phyloP scores from a whole-genome alignment of 2,888 invertebrate genomes.

The Dryobota labecula region DNA sequence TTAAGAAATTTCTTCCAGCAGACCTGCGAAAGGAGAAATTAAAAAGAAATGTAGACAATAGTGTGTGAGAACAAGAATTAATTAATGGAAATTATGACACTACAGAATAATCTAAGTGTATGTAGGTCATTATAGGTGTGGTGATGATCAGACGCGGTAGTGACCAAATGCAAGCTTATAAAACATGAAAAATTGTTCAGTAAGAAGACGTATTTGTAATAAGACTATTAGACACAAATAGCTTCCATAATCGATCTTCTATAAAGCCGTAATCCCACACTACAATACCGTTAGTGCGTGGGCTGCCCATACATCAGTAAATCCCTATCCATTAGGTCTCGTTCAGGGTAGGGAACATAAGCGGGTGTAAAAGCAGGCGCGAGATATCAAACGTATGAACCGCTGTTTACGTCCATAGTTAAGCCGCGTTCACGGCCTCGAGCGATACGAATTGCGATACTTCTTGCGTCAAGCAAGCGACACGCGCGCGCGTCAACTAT shows the following conservation, averaged over 20 bases:
- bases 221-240: neutral
- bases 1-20: no score
- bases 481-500: neutral
- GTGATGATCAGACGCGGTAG: no score
- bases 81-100: no score
- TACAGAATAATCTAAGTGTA: no score
- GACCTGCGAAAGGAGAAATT: no score
- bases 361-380: neutral
- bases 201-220: neutral
- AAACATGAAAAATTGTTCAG: neutral
- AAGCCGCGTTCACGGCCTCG: neutral
- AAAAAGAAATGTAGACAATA: no score
- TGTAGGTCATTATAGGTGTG: no score
- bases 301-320: slow-evolving; percentile 20
- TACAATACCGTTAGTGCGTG: slow-evolving; percentile 17
- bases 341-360: neutral
- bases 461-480: neutral
- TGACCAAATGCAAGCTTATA: neutral
- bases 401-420: neutral
- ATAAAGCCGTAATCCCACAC: slow-evolving; percentile 23
- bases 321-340: slow-evolving; percentile 14
- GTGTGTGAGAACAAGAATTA: no score
- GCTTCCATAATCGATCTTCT: slow-evolving; percentile 16
- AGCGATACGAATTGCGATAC: neutral
- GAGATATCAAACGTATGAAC: neutral